Evolutionary conservation across 2,888 invertebrate genomes (phyloP), one percentile per base, ranked within the genome.

Genomic region (Andrena trimmerana): DNA sequence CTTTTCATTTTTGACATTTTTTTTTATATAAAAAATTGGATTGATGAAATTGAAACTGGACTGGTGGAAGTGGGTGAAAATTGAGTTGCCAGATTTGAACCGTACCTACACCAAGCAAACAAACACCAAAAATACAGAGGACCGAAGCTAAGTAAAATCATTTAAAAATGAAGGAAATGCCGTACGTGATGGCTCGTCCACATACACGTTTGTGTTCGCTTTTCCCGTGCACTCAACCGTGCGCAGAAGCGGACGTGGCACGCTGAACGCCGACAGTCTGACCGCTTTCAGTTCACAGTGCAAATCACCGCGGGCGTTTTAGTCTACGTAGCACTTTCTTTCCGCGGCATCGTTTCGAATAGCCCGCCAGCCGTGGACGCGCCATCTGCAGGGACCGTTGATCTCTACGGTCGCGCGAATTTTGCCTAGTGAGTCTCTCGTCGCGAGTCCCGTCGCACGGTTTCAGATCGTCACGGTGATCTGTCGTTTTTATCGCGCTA

Each of bases 201-300:
- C 24, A 48, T 33, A n/a, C 24, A 50, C 63, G 42, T 63, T 20
- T 24, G 10, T 10, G 48, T 70, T 54, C 31, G 24, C 29, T 33
- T 29, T 76, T 65, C 50, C 24, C 68, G 68, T 77, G 69, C 60
- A 59, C 57, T n/a, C 33, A 75, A 75, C 33, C 42, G 57, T 74
- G 77, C 77, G 86, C 77, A 86, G 86, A 83, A 79, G 76, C 71
- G 7, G 48, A 27, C 72, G 72, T 71, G 70, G 68, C 73, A 65
- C 50, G 50, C 54, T 50, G 60, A 20, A 62, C 27, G 42, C 33
- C 74, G 65, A 59, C 54, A 62, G 13, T 29, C 13, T 62, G 33
- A n/a, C 10, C 42, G 36, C 4, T 71, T 80, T 83, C 74, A 86
- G 79, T 86, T 68, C 70, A 42, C 50, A 31, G n/a, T 50, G 73